phyloP scores from a whole-genome alignment of 2,888 invertebrate species.

The Linnaemya vulpina region DNA sequence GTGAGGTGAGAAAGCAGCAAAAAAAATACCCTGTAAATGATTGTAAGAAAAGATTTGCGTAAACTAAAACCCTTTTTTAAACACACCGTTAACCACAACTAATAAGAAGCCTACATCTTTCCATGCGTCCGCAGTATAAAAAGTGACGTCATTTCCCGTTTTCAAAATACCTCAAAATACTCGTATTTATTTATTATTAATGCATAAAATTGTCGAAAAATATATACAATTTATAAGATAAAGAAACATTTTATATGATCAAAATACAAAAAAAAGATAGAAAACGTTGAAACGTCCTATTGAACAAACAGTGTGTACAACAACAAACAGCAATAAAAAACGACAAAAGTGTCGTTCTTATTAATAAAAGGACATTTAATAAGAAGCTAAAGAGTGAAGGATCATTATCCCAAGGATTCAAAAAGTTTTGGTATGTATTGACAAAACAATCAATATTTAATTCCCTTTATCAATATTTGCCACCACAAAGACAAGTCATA shows the following conservation, averaged over 20 bases:
- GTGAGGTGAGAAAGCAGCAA: too few species aligned
- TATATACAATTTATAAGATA: constrained; percentile 62
- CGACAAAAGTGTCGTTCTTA: constrained; percentile 68
- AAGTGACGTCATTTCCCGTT: constrained; percentile 72
- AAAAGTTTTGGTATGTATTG: constrained; percentile 78
- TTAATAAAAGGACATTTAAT: not conserved
- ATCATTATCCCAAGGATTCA: constrained; percentile 77
- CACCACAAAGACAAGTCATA: too few species aligned
- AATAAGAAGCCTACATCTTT: not conserved
- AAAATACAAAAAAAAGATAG: constrained; percentile 19
- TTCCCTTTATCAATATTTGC: too few species aligned
- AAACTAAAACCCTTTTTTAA: constrained; percentile 9
- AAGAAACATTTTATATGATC: constrained; percentile 63
- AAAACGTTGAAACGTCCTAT: constrained; percentile 12
- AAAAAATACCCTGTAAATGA: not conserved
- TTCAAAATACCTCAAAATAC: constrained; percentile 30
- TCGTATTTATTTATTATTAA: constrained; percentile 66
- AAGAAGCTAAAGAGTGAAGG: constrained; percentile 49
- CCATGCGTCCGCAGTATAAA: not conserved
- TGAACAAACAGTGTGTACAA: constrained; percentile 46
- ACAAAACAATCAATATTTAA: too few species aligned
- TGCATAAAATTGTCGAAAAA: constrained; percentile 53
- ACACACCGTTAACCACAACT: not conserved
- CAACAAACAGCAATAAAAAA: constrained; percentile 60
- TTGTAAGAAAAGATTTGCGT: not conserved